Conservation (phyloP, 1,140 invertebrate genomes). For the Acromyrmex echinatior region DNA sequence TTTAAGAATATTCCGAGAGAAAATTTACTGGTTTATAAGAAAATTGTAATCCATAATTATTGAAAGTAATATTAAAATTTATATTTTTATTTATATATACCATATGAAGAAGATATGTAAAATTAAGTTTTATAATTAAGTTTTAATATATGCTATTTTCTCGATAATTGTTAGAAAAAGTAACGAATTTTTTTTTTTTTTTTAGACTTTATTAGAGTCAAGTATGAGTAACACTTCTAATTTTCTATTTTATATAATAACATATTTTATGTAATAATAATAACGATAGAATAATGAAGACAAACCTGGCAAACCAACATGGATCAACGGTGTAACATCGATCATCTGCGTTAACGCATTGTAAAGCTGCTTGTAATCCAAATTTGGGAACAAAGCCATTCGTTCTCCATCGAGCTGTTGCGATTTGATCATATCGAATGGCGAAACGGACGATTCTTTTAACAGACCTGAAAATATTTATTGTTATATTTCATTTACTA, state of each 20-base stretch:
- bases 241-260: not conserved
- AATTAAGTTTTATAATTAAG: not conserved
- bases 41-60: not conserved
- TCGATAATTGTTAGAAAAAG: not conserved
- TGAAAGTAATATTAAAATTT: not conserved
- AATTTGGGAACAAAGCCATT: slow-evolving; percentile 96
- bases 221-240: not conserved
- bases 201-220: not conserved
- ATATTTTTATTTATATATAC: not conserved
- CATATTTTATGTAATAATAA: not conserved
- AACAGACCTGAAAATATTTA: slow-evolving; percentile 91
- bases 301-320: slow-evolving; percentile 93
- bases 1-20: not conserved
- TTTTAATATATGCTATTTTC: not conserved
- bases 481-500: not conserved
- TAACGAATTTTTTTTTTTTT: not conserved
- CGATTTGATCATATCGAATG: slow-evolving; percentile 95
- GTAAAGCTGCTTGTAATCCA: slow-evolving; percentile 98
- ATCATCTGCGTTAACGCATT: slow-evolving; percentile 93
- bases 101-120: not conserved
- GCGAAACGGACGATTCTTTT: slow-evolving; percentile 97
- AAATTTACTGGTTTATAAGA: not conserved
- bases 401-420: slow-evolving; percentile 94
- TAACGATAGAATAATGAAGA: not conserved
- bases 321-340: slow-evolving; percentile 94